Base-by-base conservation (phyloP, 2,888 invertebrate species). In the Dione juno region DNA sequence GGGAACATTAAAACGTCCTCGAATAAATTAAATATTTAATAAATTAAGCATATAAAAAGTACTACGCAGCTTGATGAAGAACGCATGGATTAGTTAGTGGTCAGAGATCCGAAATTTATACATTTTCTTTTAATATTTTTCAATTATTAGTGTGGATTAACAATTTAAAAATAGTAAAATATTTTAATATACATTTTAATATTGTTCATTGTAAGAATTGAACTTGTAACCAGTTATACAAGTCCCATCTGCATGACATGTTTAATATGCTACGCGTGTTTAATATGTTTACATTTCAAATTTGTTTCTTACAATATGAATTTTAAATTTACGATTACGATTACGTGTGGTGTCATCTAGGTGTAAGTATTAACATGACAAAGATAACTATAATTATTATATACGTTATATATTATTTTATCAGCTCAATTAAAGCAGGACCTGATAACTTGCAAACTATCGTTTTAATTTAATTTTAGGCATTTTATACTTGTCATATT, bases 351-450 rank as follows among this genome's bases (percentile, higher is more conserved):
- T 37, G 61, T 57, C 45, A 48, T 28, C 3, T 48, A 63, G 50
- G 16, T 66, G 5, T 3, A 28, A 28, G 63, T 66, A 63, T n/a
- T n/a, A 45, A 69, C 53, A 69, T 57, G 37, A 50, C 59, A 35
- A 35, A 28, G 40, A 14, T 63, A 50, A 65, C 16, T 43, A 68
- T 40, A 58, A 63, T 19, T 28, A 52, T 50, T 48, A 28, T 41
- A 57, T 43, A 35, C 61, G 48, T 63, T 45, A 70, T 66, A 59
- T 88, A 85, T 81, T 82, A 82, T 79, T 80, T 78, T 86, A 89
- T 88, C 86, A 86, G 77, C 77, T 82, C 86, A 89, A 90, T 90
- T 90, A 88, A 88, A 85, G 79, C 81, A 84, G 80, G 80, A 77
- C 80, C 81, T 82, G 84, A 85, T 84, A 81, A 28, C 28, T 28